Evolutionary conservation across 2,113 vertebrate species (phyloP).

Genomic region (Micromys minutus): DNA sequence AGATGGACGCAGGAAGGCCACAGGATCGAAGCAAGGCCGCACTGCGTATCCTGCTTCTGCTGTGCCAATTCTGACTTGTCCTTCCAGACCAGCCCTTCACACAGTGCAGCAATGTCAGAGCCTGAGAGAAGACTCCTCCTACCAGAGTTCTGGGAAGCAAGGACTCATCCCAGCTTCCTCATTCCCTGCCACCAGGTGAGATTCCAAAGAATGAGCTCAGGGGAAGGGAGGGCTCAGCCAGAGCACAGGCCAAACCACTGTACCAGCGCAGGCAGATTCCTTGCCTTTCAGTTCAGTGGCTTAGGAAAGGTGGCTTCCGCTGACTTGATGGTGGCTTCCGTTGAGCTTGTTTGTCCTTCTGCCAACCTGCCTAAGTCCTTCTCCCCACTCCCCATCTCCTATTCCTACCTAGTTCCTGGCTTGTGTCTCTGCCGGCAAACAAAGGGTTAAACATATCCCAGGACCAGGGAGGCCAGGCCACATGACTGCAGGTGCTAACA

Average conservation of each 20-base stretch:
- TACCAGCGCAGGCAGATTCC: neutral
- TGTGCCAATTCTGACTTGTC: neutral
- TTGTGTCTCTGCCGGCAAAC: neutral
- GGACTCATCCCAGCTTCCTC: constrained; percentile 20
- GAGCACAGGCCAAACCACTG: neutral
- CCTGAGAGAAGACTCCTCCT: neutral
- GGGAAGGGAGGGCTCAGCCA: neutral
- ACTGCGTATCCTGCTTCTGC: rapidly evolving
- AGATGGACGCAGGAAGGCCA: neutral
- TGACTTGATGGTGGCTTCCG: neutral
- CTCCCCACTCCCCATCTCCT: neutral
- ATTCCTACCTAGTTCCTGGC: neutral
- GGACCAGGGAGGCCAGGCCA: neutral
- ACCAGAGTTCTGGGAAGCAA: neutral
- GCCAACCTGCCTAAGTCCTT: neutral
- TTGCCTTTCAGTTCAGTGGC: neutral
- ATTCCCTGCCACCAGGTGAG: neutral
- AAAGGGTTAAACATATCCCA: constrained; percentile 43
- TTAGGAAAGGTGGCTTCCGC: neutral
- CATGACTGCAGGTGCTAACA: constrained; percentile 28
- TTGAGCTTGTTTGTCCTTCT: neutral
- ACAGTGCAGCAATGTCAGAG: neutral
- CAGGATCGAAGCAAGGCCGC: neutral
- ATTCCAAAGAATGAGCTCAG: constrained; percentile 41
- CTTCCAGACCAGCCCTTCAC: neutral